These are phyloP conservation scores for Cavia porcellus DNA, from an alignment of 2,113 vertebrate genomes.

Conservation along the genomic window DNA sequence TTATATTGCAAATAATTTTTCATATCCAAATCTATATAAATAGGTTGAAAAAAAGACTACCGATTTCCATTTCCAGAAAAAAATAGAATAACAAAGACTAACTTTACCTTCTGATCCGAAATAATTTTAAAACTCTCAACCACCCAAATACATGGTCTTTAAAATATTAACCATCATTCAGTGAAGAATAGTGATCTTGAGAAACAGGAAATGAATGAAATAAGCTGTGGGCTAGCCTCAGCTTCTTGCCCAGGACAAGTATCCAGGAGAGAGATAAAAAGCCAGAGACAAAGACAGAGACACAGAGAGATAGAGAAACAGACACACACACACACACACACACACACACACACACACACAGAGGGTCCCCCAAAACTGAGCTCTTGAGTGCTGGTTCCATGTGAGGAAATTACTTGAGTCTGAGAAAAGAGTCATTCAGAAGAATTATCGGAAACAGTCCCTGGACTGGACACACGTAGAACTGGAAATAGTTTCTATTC, in stretches of 20 bases:
- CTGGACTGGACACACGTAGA: background rate
- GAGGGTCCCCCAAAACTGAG: too few relatives aligned
- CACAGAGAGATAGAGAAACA: too few relatives aligned
- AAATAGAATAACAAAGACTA: background rate
- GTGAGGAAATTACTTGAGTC: background rate
- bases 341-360: too few relatives aligned
- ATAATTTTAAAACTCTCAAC: background rate
- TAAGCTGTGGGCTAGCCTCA: background rate
- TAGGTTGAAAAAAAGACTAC: background rate
- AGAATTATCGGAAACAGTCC: background rate
- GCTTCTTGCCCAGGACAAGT: background rate
- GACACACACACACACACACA: too few relatives aligned
- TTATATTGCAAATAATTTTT: slow-evolving; percentile 13
- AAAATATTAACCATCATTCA: background rate
- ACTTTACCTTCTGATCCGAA: background rate
- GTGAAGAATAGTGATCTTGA: background rate
- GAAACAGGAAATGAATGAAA: background rate
- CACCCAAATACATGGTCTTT: background rate
- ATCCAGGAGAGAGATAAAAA: background rate
- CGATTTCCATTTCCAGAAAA: slow-evolving; percentile 24
- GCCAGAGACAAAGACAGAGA: background rate
- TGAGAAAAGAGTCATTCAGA: background rate
- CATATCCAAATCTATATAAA: background rate
- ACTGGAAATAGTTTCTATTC: background rate
- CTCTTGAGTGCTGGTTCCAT: background rate